Base-by-base conservation (phyloP, 2,888 invertebrate genomes). In the Onchidella celtica region DNA sequence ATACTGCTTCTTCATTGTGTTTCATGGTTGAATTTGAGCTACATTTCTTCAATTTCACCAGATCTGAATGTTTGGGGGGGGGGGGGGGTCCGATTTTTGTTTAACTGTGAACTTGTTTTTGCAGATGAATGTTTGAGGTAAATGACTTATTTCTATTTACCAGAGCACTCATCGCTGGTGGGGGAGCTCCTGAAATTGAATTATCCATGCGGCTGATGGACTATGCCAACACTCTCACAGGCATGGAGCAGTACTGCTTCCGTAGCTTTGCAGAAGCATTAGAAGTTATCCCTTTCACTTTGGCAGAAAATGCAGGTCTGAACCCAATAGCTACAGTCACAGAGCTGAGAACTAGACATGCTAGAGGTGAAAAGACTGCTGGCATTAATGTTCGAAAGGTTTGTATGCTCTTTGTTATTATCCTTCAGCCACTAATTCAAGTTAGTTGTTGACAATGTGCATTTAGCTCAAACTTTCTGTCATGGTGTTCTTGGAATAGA, bases 171-270 rank as follows among this genome's bases (percentile, higher is more conserved):
- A 96, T 99, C 93, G 96, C 98, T 77, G 99, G 99, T 83, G 99
- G 99, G 72, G 99, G 99, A 68, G 98, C 99, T 21, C 98, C 99
- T 3, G 99, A 99, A 94, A 98, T 97, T 85, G 98, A 99, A 93
- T 95, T 99, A 84, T 96, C 98, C 0, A 94, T 98, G 40, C 96
- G 96, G 82, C 94, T 99, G 78, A 96, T 96, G 9, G 95, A 96
- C 32, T 95, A 96, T 85, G 96, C 99, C 0, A 96, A 97, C 90
- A 95, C 96, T 0, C 95, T 97, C 59, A 96, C 96, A 76, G 99
- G 99, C 77, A 96, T 98, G 74, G 97, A 98, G 92, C 97, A 98
- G 83, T 99, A 99, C 93, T 99, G 99, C 92, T 96, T 98, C 93
- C 95, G 97, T 87, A 98, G 98, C 0, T 99, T 97, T 94, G 98